Evolutionary conservation across 2,797 vertebrate species (phyloP), one percentile per base, ranked within the genome.

Genomic region (Danio jaintianensis): DNA sequence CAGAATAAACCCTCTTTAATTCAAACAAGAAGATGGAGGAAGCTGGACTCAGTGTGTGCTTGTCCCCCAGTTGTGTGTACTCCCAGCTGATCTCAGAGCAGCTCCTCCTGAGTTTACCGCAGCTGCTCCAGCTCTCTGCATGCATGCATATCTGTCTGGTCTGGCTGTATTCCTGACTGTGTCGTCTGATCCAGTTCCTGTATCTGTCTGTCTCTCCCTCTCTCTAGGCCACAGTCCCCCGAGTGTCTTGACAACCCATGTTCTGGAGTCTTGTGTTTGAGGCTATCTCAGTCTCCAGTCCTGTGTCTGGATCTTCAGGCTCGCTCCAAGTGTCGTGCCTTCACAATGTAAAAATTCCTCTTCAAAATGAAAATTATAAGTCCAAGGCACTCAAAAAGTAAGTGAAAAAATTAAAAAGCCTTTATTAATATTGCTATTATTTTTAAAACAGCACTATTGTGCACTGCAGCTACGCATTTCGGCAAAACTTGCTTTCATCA

Each of bases 81-180:
- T 48, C 22, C 48, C 47, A 6, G 20, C 20, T 68, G 45, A 68
- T 68, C 45, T 68, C 64, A 61, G 29, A 38, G 13, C 59, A 50
- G 45, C 16, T 59, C 22, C 64, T 45, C 22, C 12, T 48, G 64
- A 67, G 64, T 68, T 15, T 50, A 36, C 13, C 68, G 45, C 45
- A 68, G 45, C 22, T 50, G 20, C 50, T 50, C 64, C 45, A 68
- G 22, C 45, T 68, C 20, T 36, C 20, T 68, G 20, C 45, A 29
- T 6, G 16, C 5, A 20, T 68, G 13, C 20, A 67, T 5, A 4
- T 29, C 8, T 48, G 43, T 67, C 12, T 8, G 43, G 20, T 29
- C 64, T 67, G 45, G 64, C 20, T 42, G 38, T 63, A 16, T 16
- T 63, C 7, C 16, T 63, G 38, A n/a, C 38, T 18, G 58, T 16